phyloP scores from a whole-genome alignment of 92 coral and sea anemone genomes.

The Zoanthus sansibaricus region DNA sequence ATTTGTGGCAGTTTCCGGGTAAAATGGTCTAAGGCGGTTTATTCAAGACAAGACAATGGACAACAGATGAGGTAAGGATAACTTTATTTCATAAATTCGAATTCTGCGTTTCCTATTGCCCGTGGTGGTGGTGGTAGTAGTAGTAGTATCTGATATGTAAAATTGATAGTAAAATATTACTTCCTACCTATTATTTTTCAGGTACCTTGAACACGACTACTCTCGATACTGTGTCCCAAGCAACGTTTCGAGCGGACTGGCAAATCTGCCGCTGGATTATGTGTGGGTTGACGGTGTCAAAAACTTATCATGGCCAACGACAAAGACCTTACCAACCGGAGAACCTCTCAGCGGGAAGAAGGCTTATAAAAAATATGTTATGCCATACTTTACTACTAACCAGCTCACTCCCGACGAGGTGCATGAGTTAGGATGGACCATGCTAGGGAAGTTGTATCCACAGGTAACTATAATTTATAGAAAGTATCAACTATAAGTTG shows the following conservation, averaged over 20 bases:
- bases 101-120: too few relatives aligned
- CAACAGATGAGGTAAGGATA: too few relatives aligned
- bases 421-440: conserved; percentile 71
- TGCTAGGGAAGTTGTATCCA: conserved; percentile 78
- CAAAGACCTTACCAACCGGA: conserved; percentile 87
- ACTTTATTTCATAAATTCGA: too few relatives aligned
- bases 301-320: conserved; percentile 69
- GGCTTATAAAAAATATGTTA: conserved; percentile 59
- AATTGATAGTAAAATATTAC: too few relatives aligned
- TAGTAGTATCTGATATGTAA: too few relatives aligned
- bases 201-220: conserved; percentile 83
- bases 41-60: too few relatives aligned
- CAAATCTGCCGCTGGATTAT: conserved; percentile 77
- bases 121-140: too few relatives aligned
- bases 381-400: conserved; percentile 87
- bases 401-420: conserved; percentile 76
- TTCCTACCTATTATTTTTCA: conserved; percentile 7
- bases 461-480: conserved; percentile 58
- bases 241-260: conserved; percentile 85
- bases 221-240: conserved; percentile 86
- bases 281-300: conserved; percentile 76
- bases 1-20: too few relatives aligned
- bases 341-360: conserved; percentile 70
- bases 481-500: too few relatives aligned
- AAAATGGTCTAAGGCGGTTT: too few relatives aligned